phyloP scores from a whole-genome alignment of 1,140 invertebrate species.

The Diachasmimorpha longicaudata region DNA sequence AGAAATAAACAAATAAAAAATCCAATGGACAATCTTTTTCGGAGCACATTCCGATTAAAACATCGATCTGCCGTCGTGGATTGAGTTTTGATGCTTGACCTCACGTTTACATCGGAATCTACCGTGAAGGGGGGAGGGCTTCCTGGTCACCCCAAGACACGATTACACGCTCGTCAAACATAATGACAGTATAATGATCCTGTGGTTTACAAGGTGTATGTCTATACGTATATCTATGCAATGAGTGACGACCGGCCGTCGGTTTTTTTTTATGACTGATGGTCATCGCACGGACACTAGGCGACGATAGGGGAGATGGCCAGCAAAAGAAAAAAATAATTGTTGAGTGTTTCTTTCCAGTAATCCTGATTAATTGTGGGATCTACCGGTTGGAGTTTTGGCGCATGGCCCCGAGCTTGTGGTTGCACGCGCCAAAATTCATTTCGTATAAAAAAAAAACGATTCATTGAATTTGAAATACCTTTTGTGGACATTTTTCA shows the following conservation, averaged over 20 bases:
- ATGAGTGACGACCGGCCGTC: constrained; percentile 18
- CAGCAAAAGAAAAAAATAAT: neutral
- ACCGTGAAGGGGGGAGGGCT: too few species aligned
- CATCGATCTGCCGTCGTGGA: constrained; percentile 15
- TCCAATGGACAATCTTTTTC: constrained; percentile 18
- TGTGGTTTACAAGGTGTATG: constrained; percentile 17
- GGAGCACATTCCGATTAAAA: constrained; percentile 25
- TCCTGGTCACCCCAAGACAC: constrained; percentile 38
- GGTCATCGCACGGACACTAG: constrained; percentile 39
- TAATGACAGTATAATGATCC: constrained; percentile 53
- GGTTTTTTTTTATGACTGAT: constrained; percentile 42
- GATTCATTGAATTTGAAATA: neutral
- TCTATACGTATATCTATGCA: neutral
- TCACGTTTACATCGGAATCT: constrained; percentile 15
- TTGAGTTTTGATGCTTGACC: constrained; percentile 20
- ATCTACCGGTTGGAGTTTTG: neutral
- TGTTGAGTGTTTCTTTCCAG: constrained; percentile 35
- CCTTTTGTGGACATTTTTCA: too few species aligned
- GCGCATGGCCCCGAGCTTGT: neutral
- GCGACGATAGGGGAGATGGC: neutral
- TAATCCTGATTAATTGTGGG: constrained; percentile 54
- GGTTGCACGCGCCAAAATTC: neutral
- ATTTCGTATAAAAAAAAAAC: neutral
- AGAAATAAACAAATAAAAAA: neutral
- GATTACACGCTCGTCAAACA: constrained; percentile 54